Evolutionary conservation across 2,888 invertebrate species (phyloP), one percentile per base, ranked within the genome.

Genomic region (Cheilosia impressa): DNA sequence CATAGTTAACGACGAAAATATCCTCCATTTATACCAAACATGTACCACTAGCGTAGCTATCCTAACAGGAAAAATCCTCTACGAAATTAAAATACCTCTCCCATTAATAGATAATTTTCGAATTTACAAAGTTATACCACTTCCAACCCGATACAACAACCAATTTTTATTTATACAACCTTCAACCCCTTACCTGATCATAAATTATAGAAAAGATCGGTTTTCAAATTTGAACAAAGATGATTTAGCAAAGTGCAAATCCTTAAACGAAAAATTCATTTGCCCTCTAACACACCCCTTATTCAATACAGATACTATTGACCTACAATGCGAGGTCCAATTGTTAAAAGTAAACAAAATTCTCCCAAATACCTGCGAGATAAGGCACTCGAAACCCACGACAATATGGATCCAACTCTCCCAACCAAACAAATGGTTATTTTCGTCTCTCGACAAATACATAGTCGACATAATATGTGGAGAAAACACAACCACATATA

Each of bases 281-380:
- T 62, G 62, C 27, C 27, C 45, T n/a, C 43, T 62, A 62, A 62
- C 62, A 62, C 62, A 62, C 17, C 17, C n/a, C 27, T 45, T 62
- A 38, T 60, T 60, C n/a, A 22, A 22, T 17, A 60, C 62, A 27
- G 31, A 31, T 9, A 47, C 45, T 4, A 15, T 19, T 55, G 55
- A 5, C 4, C 45, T 45, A 31, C 24, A 43, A 43, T 62, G 62
- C 45, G 47, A 62, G 24, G 27, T 45, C 10, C 62, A 62, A 45
- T 27, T 45, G 7, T 27, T 43, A 62, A 45, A 62, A 62, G 45
- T n/a, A 15, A 62, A 62, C 45, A 27, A 17, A 10, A 27, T 55
- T 17, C 17, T 17, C 45, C 45, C 62, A 17, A 62, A 62, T 10
- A 27, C 27, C 1, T 47, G 62, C n/a, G 31, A 62, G 27, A 43